Base-by-base conservation (phyloP, 1,140 invertebrate species). In the Neodiprion lecontei region DNA sequence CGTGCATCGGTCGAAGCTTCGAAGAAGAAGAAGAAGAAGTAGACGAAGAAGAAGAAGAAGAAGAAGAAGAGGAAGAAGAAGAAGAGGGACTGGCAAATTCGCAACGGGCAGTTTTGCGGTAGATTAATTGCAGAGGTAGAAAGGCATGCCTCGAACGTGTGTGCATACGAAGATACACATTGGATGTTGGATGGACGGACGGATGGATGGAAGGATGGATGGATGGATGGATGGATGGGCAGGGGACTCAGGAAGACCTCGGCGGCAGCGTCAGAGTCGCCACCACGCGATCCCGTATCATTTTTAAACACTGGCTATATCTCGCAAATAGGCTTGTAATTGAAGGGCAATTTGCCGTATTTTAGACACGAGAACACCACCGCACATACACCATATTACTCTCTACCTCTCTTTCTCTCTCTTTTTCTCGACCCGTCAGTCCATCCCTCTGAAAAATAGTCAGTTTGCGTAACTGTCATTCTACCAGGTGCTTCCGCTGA, bases 251-350 rank as follows among this genome's bases (percentile, higher is more conserved):
- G 53, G 53, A 61, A 61, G 53, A 61, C 53, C 28, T 40, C 28
- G 28, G 28, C 28, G 28, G 28, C 28, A 40, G 28, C 28, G 28
- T 40, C 28, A 40, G 53, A 12, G 53, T 14, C 53, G 53, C 53
- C 53, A 61, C 53, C 53, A 61, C 53, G 53, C 53, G 53, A 61
- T 61, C 53, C 53, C 53, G 53, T 61, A 61, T 61, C 53, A 61
- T 61, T 61, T 61, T 61, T 61, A 61, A 61, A 61, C 4, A 61
- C 53, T 61, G 53, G 53, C 53, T 61, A 61, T 61, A 61, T 61
- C 4, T 17, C 53, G 53, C 53, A 61, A 61, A 61, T 61, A 61
- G 53, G 53, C 53, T 61, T 61, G 53, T 61, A 61, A 61, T 61
- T 61, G 53, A 61, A 61, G 53, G 53, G 53, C 53, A 61, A 61